Evolutionary conservation across 2,797 vertebrate genomes (phyloP).

Genomic region (Cryptoblepharus egeriae): DNA sequence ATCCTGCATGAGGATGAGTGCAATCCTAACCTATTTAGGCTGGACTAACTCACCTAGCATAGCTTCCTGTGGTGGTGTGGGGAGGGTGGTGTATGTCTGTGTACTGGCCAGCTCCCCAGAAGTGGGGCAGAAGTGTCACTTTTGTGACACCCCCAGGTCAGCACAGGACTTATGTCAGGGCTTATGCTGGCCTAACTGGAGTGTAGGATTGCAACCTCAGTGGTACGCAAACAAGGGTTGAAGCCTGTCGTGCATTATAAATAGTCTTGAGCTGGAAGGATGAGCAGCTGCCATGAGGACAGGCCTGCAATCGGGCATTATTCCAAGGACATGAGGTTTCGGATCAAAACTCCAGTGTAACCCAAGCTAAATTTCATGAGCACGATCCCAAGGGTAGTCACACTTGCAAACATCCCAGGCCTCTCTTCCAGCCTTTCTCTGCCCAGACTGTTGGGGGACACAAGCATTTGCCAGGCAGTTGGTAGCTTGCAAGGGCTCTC

Average conservation of each 20-base stretch:
- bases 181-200: too few species aligned
- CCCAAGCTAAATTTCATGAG: background rate
- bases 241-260: background rate
- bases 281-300: background rate
- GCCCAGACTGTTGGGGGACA: background rate
- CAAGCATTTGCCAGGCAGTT: background rate
- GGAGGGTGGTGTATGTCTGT: too few species aligned
- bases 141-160: too few species aligned
- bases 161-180: too few species aligned
- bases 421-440: conserved; percentile 15
- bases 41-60: too few species aligned
- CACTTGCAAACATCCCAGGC: background rate
- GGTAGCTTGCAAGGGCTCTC: background rate
- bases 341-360: background rate
- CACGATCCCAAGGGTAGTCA: background rate
- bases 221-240: background rate
- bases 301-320: background rate
- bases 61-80: too few species aligned
- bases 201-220: background rate
- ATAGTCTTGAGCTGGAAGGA: background rate
- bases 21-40: too few species aligned
- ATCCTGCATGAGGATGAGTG: too few species aligned
- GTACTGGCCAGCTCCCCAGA: too few species aligned
- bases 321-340: background rate
- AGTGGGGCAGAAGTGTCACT: too few species aligned